A percentile compares a stretch with the other conserved stretches of the same genome.
Conservation (phyloP, 2,113 vertebrate species). For the Lipophrys pholis region DNA sequence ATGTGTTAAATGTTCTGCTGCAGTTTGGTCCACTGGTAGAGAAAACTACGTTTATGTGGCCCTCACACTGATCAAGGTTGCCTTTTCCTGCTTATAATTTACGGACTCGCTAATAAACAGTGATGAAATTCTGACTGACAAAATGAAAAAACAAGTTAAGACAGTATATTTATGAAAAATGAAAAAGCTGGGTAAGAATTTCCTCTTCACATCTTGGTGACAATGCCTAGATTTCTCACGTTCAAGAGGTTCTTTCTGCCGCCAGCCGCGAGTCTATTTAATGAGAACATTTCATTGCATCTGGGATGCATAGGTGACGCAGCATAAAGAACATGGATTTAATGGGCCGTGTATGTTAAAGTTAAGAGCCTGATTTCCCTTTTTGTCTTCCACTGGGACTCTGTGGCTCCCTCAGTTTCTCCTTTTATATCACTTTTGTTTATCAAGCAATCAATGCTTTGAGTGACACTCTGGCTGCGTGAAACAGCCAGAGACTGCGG, state of each 20-base stretch:
- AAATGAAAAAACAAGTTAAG: too few relatives aligned
- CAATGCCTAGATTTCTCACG: slow-evolving; percentile 67
- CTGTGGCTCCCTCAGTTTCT: slow-evolving; percentile 2
- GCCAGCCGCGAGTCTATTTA: slow-evolving; percentile 62
- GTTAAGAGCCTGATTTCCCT: neutral
- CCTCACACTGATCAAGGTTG: too few relatives aligned
- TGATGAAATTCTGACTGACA: too few relatives aligned
- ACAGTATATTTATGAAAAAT: slow-evolving; percentile 11
- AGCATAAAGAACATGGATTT: slow-evolving; percentile 34
- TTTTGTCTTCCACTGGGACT: neutral
- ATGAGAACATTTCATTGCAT: slow-evolving; percentile 64
- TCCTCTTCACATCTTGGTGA: slow-evolving; percentile 45
- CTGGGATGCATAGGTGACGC: slow-evolving; percentile 56
- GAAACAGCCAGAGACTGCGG: slow-evolving; percentile 19
- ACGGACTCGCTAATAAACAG: too few relatives aligned
- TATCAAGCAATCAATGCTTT: slow-evolving; percentile 28
- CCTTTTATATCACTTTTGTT: slow-evolving; percentile 13
- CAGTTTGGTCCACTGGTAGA: too few relatives aligned
- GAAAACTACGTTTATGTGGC: too few relatives aligned
- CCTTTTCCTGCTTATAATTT: too few relatives aligned
- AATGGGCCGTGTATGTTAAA: slow-evolving; percentile 25
- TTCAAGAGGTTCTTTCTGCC: slow-evolving; percentile 60
- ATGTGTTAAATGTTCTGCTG: too few relatives aligned
- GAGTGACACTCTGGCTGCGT: slow-evolving; percentile 8
- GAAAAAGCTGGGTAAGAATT: slow-evolving; percentile 15